phyloP scores from a whole-genome alignment of 2,797 vertebrate species.

The Enteromius thamalakanensis region DNA sequence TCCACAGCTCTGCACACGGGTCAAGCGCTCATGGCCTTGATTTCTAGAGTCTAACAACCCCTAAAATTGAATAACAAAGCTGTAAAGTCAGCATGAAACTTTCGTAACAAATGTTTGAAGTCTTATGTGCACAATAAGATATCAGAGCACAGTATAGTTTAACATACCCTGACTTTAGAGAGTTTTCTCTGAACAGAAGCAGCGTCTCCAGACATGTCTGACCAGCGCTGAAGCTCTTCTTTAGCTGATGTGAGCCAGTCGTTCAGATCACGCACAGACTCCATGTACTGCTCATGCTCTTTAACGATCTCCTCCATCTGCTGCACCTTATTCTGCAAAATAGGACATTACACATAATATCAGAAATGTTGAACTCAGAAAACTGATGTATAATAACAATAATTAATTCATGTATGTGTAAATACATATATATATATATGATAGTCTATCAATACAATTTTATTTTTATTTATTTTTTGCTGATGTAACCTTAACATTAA shows the following conservation, averaged over 20 bases:
- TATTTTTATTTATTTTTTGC: too few relatives aligned
- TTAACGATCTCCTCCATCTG: constrained; percentile 88
- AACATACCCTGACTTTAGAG: constrained; percentile 87
- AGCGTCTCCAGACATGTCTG: constrained; percentile 89
- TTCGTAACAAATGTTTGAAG: neutral
- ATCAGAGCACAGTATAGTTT: neutral
- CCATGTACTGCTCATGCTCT: constrained; percentile 91
- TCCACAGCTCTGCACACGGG: constrained; percentile 84
- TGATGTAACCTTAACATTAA: too few relatives aligned
- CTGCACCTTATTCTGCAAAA: constrained; percentile 88
- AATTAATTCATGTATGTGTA: too few relatives aligned
- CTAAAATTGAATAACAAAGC: constrained; percentile 68
- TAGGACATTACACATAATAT: constrained; percentile 20
- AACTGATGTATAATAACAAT: too few relatives aligned
- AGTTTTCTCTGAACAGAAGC: constrained; percentile 86
- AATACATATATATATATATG: too few relatives aligned
- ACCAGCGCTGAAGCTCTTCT: constrained; percentile 97
- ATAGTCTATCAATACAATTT: too few relatives aligned
- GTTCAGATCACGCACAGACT: constrained; percentile 91
- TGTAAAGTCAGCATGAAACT: neutral
- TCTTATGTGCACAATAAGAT: neutral
- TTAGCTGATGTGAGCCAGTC: constrained; percentile 97
- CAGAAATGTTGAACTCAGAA: constrained; percentile 15
- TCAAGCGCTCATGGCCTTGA: constrained; percentile 85
- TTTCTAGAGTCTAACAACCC: constrained; percentile 91